phyloP scores from a whole-genome alignment of 2,888 invertebrate species.

The Leistus spinibarbis region DNA sequence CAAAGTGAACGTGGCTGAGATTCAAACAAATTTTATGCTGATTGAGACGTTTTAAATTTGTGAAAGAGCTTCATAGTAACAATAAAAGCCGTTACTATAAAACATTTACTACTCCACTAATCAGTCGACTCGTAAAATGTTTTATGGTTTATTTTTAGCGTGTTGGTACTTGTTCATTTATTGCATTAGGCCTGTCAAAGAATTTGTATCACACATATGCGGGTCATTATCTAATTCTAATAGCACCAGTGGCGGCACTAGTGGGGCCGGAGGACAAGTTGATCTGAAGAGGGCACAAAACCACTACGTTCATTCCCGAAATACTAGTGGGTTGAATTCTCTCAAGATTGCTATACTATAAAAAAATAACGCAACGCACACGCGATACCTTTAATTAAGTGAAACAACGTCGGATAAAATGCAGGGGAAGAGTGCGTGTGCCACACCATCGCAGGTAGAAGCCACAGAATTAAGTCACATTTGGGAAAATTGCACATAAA shows the following conservation, averaged over 20 bases:
- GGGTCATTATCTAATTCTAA: conserved; percentile 9
- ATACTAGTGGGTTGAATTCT: background rate
- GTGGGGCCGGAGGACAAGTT: no score
- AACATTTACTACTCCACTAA: conserved; percentile 10
- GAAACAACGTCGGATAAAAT: conserved; percentile 25
- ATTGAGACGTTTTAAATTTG: conserved; percentile 16
- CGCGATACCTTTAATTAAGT: conserved; percentile 31
- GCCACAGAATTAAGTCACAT: no score
- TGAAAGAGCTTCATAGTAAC: conserved; percentile 8
- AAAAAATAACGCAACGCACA: background rate
- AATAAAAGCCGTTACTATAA: conserved; percentile 18
- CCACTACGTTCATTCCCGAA: background rate
- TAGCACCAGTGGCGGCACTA: background rate
- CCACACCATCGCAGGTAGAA: no score
- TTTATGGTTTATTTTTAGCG: conserved; percentile 9
- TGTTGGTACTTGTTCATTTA: conserved; percentile 29
- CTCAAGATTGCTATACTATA: background rate
- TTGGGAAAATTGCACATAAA: no score
- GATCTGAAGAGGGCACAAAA: background rate
- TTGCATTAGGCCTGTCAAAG: conserved; percentile 12
- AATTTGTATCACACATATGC: conserved; percentile 23
- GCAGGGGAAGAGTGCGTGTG: background rate
- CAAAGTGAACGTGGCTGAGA: background rate
- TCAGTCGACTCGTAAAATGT: conserved; percentile 5
- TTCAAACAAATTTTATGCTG: conserved; percentile 7